These are phyloP conservation scores for Esperia sulphurella DNA, from an alignment of 2,888 invertebrate species.

Conservation along the genomic window DNA sequence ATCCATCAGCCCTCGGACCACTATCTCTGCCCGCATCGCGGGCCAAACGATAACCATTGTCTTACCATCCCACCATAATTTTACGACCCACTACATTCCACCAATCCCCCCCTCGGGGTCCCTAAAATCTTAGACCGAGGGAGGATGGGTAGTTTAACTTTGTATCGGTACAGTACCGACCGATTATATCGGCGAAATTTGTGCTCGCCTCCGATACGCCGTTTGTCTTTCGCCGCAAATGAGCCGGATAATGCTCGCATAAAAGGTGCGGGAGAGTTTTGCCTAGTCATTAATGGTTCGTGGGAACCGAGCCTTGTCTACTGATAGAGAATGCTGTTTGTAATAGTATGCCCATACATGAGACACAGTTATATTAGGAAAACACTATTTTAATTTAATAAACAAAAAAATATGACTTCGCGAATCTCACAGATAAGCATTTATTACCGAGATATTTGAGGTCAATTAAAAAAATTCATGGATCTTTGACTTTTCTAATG, in stretches of 20 bases:
- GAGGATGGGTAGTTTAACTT: neutral
- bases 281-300: conserved; percentile 72
- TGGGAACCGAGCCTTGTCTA: conserved; percentile 48
- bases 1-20: conserved; percentile 61
- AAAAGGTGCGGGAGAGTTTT: conserved; percentile 68
- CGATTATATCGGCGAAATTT: conserved; percentile 75
- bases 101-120: neutral
- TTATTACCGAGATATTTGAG: no score
- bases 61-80: conserved; percentile 34
- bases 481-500: no score
- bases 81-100: neutral
- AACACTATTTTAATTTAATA: no score
- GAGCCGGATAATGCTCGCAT: conserved; percentile 66
- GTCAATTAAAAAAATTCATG: no score
- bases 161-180: conserved; percentile 5
- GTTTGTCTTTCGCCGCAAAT: conserved; percentile 76
- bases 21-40: conserved; percentile 63
- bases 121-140: neutral
- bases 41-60: conserved; percentile 51
- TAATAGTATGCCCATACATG: neutral
- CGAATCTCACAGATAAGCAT: no score
- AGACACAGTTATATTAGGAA: no score
- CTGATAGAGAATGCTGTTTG: neutral
- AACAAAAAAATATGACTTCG: no score
- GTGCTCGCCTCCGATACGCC: conserved; percentile 61